These are phyloP conservation scores for Scytalopus superciliaris DNA, from an alignment of 2,113 vertebrate genomes.

Conservation along the genomic window DNA sequence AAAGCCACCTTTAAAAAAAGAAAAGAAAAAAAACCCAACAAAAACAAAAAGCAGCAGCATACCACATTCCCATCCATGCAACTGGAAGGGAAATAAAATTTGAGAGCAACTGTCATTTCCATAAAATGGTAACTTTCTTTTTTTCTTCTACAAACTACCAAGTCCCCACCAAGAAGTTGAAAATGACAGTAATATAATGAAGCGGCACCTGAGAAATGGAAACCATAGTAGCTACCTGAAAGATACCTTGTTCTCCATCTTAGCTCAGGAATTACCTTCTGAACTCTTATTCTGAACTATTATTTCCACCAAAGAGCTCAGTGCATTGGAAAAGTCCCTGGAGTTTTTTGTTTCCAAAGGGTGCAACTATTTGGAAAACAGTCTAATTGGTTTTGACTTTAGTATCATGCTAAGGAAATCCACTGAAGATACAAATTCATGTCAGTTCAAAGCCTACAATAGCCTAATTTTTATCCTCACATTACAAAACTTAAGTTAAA, in stretches of 20 bases:
- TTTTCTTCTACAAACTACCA: neutral
- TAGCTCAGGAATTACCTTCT: neutral
- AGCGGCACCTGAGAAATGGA: neutral
- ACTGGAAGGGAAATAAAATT: neutral
- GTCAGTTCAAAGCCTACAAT: neutral
- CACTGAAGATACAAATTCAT: neutral
- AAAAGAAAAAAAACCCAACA: accelerated
- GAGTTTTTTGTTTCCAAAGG: neutral
- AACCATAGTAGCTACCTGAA: neutral
- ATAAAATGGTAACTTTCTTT: neutral
- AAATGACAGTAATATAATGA: neutral
- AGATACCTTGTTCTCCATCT: neutral
- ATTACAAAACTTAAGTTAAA: neutral
- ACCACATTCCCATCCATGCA: neutral
- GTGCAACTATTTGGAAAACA: neutral
- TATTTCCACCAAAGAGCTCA: neutral
- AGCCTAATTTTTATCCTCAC: neutral
- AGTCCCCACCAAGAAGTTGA: neutral
- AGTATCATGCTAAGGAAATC: neutral
- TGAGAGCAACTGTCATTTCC: neutral
- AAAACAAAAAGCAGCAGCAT: neutral
- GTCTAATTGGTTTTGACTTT: neutral
- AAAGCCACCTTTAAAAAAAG: neutral
- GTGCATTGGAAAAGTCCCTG: neutral
- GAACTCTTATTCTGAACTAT: neutral